Conservation (phyloP, 2,113 vertebrate genomes). For the Sylvietta virens region DNA sequence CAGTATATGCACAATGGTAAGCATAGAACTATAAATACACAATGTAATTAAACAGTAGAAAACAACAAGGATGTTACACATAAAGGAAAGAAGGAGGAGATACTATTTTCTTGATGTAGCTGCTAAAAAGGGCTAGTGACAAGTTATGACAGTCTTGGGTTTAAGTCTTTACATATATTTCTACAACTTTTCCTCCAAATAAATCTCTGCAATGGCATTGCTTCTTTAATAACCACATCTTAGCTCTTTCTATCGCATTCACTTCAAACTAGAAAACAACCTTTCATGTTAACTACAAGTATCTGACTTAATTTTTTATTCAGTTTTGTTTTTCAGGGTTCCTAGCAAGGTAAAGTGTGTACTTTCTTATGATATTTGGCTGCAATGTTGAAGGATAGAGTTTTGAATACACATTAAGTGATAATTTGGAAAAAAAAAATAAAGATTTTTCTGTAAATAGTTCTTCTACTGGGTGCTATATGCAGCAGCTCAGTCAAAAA, state of each 20-base stretch:
- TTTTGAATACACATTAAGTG: constrained; percentile 35
- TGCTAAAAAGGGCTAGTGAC: constrained; percentile 62
- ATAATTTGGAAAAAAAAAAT: constrained; percentile 24
- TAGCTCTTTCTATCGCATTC: constrained; percentile 59
- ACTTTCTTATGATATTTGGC: constrained; percentile 50
- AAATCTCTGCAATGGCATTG: constrained; percentile 70
- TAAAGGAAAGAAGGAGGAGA: constrained; percentile 67
- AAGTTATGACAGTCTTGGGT: constrained; percentile 62
- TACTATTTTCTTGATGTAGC: constrained; percentile 60
- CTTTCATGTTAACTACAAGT: constrained; percentile 46
- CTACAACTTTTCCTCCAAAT: constrained; percentile 80
- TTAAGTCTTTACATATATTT: constrained; percentile 85
- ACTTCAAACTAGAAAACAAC: constrained; percentile 47
- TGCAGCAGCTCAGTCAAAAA: constrained; percentile 71
- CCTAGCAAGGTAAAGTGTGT: background rate
- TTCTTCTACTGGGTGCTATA: constrained; percentile 6
- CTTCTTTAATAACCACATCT: constrained; percentile 64
- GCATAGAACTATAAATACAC: constrained; percentile 97
- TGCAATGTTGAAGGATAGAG: constrained; percentile 53
- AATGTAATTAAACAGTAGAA: constrained; percentile 84
- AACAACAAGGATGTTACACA: constrained; percentile 81
- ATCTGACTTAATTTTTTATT: constrained; percentile 31
- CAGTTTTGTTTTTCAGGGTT: constrained; percentile 52
- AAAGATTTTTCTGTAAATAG: constrained; percentile 48
- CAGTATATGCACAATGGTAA: constrained; percentile 90